phyloP scores from a whole-genome alignment of 2,888 invertebrate genomes.

The Mimumesa dahlbomi region DNA sequence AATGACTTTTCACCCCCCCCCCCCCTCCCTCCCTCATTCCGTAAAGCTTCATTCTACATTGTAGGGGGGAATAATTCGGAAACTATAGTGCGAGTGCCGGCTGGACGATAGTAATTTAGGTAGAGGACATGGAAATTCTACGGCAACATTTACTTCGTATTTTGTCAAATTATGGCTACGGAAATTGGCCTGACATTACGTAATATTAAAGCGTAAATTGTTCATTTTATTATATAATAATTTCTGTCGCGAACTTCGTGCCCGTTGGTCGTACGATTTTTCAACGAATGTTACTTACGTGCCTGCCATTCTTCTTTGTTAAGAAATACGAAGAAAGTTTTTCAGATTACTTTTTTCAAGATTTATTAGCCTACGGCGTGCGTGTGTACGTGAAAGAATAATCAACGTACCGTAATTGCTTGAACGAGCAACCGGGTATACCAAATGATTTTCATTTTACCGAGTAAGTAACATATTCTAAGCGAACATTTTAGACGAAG shows the following conservation, averaged over 20 bases:
- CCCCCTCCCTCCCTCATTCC: background rate
- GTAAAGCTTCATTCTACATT: constrained; percentile 12
- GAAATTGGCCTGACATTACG: constrained; percentile 18
- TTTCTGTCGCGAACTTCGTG: background rate
- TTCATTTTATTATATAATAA: constrained; percentile 2
- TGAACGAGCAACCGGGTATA: no score
- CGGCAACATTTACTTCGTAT: constrained; percentile 27
- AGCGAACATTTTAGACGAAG: no score
- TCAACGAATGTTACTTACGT: no score
- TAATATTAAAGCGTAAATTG: constrained; percentile 12
- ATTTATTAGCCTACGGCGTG: no score
- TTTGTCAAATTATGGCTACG: constrained; percentile 8
- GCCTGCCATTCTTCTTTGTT: no score
- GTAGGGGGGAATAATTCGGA: constrained; percentile 41
- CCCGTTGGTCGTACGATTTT: background rate
- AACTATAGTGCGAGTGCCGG: constrained; percentile 30
- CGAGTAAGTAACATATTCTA: no score
- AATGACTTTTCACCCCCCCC: constrained; percentile 25
- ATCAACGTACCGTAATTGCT: no score
- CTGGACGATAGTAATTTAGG: constrained; percentile 35
- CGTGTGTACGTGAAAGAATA: no score
- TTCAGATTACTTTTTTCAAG: no score
- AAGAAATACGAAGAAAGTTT: no score
- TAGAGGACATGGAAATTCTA: constrained; percentile 18
- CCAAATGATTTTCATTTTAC: no score